phyloP scores from a whole-genome alignment of 2,888 invertebrate species.

The Silvanus unidentatus region DNA sequence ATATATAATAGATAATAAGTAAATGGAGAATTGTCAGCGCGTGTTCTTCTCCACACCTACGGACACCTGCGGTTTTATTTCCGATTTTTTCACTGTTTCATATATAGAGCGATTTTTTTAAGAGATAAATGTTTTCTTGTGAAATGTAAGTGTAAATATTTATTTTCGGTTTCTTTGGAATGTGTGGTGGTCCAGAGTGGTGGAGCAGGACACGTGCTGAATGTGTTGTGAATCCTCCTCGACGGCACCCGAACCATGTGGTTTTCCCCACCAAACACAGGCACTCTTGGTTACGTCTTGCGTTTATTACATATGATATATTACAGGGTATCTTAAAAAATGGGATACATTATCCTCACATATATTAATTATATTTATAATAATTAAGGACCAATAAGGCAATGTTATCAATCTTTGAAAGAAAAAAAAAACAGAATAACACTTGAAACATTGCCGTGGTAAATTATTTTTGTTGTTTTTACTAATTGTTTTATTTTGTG shows the following conservation, averaged over 20 bases:
- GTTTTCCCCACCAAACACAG: constrained; percentile 47
- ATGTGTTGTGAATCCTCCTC: constrained; percentile 23
- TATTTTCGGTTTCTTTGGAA: constrained; percentile 5
- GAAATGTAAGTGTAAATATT: constrained; percentile 4
- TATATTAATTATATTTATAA: constrained; percentile 29
- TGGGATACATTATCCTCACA: constrained; percentile 49
- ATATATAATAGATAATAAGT: neutral
- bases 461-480: constrained; percentile 36
- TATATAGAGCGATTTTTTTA: constrained; percentile 1
- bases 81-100: neutral
- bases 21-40: constrained; percentile 3
- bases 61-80: neutral
- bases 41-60: neutral
- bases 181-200: too few species aligned
- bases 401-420: constrained; percentile 35
- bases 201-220: neutral
- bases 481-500: constrained; percentile 20
- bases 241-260: constrained; percentile 50
- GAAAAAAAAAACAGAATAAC: too few species aligned
- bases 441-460: constrained; percentile 42
- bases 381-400: constrained; percentile 47
- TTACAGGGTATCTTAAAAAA: constrained; percentile 49
- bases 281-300: constrained; percentile 48
- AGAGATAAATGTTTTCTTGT: neutral
- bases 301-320: constrained; percentile 48